phyloP scores from a whole-genome alignment of 2,113 vertebrate species.

The Ammodytes marinus region DNA sequence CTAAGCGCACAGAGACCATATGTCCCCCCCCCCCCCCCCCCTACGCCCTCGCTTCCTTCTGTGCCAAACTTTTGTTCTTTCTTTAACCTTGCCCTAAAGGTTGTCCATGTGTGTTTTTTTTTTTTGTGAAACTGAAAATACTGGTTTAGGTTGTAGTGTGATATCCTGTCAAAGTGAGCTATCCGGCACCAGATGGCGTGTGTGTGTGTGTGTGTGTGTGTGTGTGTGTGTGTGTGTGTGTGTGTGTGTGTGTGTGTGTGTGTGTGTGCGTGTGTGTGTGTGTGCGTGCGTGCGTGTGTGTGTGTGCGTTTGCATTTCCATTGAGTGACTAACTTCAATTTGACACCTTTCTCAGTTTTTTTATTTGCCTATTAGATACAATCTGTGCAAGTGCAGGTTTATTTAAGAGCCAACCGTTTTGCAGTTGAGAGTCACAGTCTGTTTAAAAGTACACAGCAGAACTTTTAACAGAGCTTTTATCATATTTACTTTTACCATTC shows the following conservation, averaged over 20 bases:
- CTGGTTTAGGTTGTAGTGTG: slow-evolving; percentile 54
- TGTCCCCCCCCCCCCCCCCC: slow-evolving; percentile 42
- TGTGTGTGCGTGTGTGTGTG: not conserved
- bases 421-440: slow-evolving; percentile 6
- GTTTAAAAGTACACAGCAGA: not conserved
- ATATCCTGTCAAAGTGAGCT: slow-evolving; percentile 48
- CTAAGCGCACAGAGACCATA: slow-evolving; percentile 40
- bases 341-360: slow-evolving; percentile 44
- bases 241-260: no score
- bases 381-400: slow-evolving; percentile 47
- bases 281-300: slow-evolving; percentile 12
- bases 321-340: slow-evolving; percentile 40
- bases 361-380: slow-evolving; percentile 21
- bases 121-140: slow-evolving; percentile 54
- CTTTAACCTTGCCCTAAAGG: slow-evolving; percentile 60
- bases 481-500: slow-evolving; percentile 10
- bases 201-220: slow-evolving; percentile 10
- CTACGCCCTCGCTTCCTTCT: slow-evolving; percentile 7
- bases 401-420: slow-evolving; percentile 32
- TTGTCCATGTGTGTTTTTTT: slow-evolving; percentile 47
- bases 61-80: slow-evolving; percentile 60
- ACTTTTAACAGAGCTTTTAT: slow-evolving; percentile 15
- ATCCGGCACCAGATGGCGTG: slow-evolving; percentile 62
- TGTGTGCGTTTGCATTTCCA: slow-evolving; percentile 10
- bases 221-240: not conserved